phyloP scores from a whole-genome alignment of 1,140 invertebrate species.

The Drosophila nannoptera region DNA sequence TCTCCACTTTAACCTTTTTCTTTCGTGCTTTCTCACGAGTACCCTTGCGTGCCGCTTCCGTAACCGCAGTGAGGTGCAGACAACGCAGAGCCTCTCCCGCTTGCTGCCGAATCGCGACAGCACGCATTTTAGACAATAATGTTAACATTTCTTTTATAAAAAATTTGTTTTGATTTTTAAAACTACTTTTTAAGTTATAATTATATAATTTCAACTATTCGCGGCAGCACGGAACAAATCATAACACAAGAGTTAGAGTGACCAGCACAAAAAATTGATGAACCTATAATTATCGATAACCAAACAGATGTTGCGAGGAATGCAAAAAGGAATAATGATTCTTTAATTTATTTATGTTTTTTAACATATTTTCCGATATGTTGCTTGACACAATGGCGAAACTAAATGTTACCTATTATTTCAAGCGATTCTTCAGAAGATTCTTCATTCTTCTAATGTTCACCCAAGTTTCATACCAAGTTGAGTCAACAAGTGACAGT shows the following conservation, averaged over 20 bases:
- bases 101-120: constrained; percentile 56
- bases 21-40: constrained; percentile 86
- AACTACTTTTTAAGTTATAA: constrained; percentile 23
- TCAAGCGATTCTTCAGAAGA: too few species aligned
- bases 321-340: background rate
- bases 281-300: constrained; percentile 5
- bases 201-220: constrained; percentile 32
- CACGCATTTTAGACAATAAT: constrained; percentile 58
- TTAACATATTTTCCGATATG: background rate
- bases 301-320: background rate
- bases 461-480: constrained; percentile 25
- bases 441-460: too few species aligned
- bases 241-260: constrained; percentile 28
- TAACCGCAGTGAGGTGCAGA: constrained; percentile 78
- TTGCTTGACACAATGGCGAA: too few species aligned
- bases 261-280: constrained; percentile 17
- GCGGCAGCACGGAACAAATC: constrained; percentile 29
- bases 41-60: constrained; percentile 86
- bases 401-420: too few species aligned
- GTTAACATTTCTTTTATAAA: constrained; percentile 62
- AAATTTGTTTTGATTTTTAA: constrained; percentile 15
- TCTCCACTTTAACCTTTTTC: constrained; percentile 85
- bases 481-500: background rate
- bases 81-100: constrained; percentile 46
- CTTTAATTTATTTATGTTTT: background rate